phyloP scores from a whole-genome alignment of 2,888 invertebrate genomes.

The Urechis unicinctus region DNA sequence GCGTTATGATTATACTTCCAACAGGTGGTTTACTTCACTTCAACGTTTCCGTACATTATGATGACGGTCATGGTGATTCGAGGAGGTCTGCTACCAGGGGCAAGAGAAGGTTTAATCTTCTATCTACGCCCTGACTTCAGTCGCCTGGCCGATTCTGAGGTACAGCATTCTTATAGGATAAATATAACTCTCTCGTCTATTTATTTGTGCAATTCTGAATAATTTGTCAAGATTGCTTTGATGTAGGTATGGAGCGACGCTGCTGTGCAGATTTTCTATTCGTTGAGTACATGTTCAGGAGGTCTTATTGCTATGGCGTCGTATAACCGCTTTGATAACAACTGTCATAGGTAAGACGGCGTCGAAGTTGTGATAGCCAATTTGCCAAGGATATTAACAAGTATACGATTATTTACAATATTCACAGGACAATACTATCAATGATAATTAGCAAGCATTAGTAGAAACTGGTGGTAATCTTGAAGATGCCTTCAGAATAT shows the following conservation, averaged over 20 bases:
- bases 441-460: no score
- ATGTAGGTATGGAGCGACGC: conserved; percentile 23
- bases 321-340: conserved; percentile 6
- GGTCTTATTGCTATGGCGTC: conserved; percentile 16
- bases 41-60: conserved; percentile 14
- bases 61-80: conserved; percentile 11
- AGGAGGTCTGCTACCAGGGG: conserved; percentile 32
- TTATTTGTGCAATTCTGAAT: no score
- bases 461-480: no score
- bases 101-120: conserved; percentile 64
- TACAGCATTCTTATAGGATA: no score
- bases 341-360: background rate
- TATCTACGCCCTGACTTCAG: conserved; percentile 70
- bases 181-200: background rate
- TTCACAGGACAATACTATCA: no score
- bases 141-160: conserved; percentile 51
- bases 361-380: no score
- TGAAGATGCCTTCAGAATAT: no score
- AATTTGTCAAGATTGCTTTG: background rate
- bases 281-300: conserved; percentile 23
- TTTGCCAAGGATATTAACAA: no score
- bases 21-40: conserved; percentile 12
- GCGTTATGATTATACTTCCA: background rate
- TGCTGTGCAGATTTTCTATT: conserved; percentile 17
- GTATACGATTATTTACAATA: no score